These are phyloP conservation scores for Dasysyrphus albostriatus DNA, from an alignment of 2,888 invertebrate species.

Conservation along the genomic window DNA sequence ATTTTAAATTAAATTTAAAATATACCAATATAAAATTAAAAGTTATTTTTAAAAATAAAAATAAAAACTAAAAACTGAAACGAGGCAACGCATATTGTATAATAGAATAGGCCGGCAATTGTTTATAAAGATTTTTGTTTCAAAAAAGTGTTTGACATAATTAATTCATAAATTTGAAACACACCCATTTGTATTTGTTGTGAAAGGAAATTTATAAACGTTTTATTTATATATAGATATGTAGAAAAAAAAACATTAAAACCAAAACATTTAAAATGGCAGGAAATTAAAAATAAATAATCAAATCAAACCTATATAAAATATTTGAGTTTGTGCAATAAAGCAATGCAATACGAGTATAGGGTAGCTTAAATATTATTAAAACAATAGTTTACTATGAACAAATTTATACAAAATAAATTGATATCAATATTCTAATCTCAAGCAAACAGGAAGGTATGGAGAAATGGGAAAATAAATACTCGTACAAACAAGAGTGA, in stretches of 20 bases:
- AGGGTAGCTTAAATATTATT: not conserved
- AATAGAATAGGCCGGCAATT: constrained; percentile 52
- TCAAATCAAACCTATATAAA: constrained; percentile 31
- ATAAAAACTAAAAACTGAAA: constrained; percentile 15
- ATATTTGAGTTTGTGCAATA: constrained; percentile 42
- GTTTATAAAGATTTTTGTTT: not conserved
- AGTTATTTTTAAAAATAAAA: not conserved
- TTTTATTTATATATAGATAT: constrained; percentile 15
- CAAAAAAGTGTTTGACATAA: not conserved
- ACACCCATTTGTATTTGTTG: constrained; percentile 56
- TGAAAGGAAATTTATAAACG: constrained; percentile 25
- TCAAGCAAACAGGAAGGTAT: not conserved
- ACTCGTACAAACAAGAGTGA: not conserved
- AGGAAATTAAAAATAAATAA: constrained; percentile 52
- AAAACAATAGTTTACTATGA: not conserved
- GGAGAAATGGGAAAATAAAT: not conserved
- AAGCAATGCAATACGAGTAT: constrained; percentile 62
- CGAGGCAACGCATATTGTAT: constrained; percentile 33
- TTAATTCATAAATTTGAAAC: constrained; percentile 51
- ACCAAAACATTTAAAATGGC: constrained; percentile 73
- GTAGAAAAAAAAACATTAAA: constrained; percentile 71
- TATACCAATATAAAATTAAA: constrained; percentile 8
- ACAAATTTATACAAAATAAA: not conserved
- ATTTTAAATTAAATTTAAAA: not conserved
- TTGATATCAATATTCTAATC: constrained; percentile 1